These are phyloP conservation scores for Hydrochoerus hydrochaeris DNA, from an alignment of 2,113 vertebrate species.

Conservation along the genomic window DNA sequence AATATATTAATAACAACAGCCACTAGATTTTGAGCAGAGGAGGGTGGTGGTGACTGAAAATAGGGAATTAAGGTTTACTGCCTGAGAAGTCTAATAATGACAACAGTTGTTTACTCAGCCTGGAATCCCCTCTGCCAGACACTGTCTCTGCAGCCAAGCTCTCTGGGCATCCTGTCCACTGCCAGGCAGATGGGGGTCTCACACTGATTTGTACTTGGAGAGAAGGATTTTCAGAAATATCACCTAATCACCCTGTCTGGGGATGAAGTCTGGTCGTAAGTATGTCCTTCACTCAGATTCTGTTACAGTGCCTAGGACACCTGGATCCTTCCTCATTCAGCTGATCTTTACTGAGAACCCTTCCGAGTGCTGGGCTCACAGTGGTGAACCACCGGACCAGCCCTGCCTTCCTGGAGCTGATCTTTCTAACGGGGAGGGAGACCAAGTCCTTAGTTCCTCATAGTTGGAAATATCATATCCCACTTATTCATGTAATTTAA, in stretches of 20 bases:
- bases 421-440: neutral
- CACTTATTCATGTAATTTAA: conserved; percentile 19
- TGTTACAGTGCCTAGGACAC: neutral
- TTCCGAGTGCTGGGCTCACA: neutral
- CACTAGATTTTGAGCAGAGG: conserved; percentile 13
- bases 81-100: conserved; percentile 41
- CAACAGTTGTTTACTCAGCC: neutral
- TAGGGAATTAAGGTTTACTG: conserved; percentile 54
- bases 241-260: neutral
- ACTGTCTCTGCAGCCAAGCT: neutral
- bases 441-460: neutral
- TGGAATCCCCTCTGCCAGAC: neutral
- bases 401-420: neutral
- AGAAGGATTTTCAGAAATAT: conserved; percentile 47
- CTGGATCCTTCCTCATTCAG: neutral
- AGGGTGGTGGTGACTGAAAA: conserved; percentile 18
- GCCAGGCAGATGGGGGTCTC: neutral
- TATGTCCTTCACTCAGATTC: neutral
- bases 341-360: neutral
- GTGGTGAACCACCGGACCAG: neutral
- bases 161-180: neutral
- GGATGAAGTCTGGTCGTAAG: neutral
- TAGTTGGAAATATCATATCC: neutral
- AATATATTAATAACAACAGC: conserved; percentile 10
- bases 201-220: neutral